Conservation (phyloP, 64 coral and sea anemone genomes). For the Actinia tenebrosa region DNA sequence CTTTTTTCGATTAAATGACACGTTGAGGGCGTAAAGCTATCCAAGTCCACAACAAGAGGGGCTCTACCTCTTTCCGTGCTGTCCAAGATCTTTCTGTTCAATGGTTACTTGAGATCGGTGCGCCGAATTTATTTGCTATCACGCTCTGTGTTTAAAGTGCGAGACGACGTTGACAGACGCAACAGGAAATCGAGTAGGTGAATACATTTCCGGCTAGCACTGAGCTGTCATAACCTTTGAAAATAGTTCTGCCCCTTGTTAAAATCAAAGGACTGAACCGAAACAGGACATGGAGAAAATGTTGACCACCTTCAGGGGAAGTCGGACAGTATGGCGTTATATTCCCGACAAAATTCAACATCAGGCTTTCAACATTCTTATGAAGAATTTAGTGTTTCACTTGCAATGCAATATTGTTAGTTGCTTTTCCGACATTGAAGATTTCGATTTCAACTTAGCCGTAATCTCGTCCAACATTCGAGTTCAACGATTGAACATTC, state of each 20-base stretch:
- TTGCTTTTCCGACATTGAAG: no score
- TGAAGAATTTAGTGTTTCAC: no score
- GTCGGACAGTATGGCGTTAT: no score
- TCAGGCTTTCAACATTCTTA: no score
- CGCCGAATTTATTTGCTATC: slow-evolving; percentile 2
- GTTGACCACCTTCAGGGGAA: no score
- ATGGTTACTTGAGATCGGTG: not conserved
- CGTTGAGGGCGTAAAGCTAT: not conserved
- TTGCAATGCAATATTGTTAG: no score
- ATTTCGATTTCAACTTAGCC: no score
- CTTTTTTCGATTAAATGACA: not conserved
- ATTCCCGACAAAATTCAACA: no score
- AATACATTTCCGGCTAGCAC: not conserved
- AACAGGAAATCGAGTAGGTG: slow-evolving; percentile 4
- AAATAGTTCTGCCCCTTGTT: not conserved
- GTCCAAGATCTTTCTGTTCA: not conserved
- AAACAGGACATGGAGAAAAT: not conserved
- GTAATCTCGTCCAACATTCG: no score
- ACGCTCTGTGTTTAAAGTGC: not conserved
- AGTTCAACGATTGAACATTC: no score
- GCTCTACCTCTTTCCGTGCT: not conserved
- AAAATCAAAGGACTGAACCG: not conserved
- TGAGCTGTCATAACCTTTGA: not conserved
- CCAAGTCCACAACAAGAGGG: not conserved
- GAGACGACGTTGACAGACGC: not conserved